A percentile compares a stretch with the other conserved stretches of the same genome.
Evolutionary conservation across 2,797 vertebrate species (phyloP).

Genomic region (Lateolabrax maculatus): DNA sequence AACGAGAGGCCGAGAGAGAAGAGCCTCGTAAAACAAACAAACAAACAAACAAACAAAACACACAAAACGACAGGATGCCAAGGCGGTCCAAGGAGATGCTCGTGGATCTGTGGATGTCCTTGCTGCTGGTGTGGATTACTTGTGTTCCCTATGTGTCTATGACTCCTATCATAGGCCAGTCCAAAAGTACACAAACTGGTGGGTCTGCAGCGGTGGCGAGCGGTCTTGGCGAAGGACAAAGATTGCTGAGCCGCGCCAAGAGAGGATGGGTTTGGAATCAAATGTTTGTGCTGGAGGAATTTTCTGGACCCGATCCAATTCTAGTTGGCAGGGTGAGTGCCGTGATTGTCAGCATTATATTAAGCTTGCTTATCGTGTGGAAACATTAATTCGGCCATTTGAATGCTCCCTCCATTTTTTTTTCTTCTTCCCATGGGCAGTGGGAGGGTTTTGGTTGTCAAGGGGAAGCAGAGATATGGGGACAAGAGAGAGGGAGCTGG

Average conservation of each 20-base stretch:
- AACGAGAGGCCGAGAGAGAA: slow-evolving; percentile 21
- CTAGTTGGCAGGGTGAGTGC: slow-evolving; percentile 99
- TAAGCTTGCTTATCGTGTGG: slow-evolving; percentile 86
- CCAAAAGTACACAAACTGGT: slow-evolving; percentile 87
- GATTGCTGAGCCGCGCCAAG: slow-evolving; percentile 95
- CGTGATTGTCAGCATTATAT: slow-evolving; percentile 87
- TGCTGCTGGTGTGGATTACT: slow-evolving; percentile 98
- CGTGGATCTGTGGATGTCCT: slow-evolving; percentile 92
- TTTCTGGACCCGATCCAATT: slow-evolving; percentile 99
- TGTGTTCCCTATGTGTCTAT: slow-evolving; percentile 89
- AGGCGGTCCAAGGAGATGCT: slow-evolving; percentile 91
- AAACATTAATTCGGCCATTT: slow-evolving; percentile 86
- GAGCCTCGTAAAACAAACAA: slow-evolving; percentile 55
- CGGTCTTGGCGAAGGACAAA: slow-evolving; percentile 91
- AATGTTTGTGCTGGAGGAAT: slow-evolving; percentile 99
- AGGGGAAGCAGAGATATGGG: slow-evolving; percentile 67
- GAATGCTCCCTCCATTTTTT: slow-evolving; percentile 71
- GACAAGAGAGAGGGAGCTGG: slow-evolving; percentile 33
- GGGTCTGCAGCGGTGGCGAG: slow-evolving; percentile 87
- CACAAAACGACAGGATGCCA: slow-evolving; percentile 86
- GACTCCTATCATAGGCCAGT: slow-evolving; percentile 88
- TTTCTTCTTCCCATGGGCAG: slow-evolving; percentile 55
- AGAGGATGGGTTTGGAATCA: slow-evolving; percentile 99
- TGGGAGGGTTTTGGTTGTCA: slow-evolving; percentile 65
- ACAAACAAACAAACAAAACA: slow-evolving; percentile 59